Evolutionary conservation across 2,113 vertebrate species (phyloP).

Genomic region (Podarcis cretensis): DNA sequence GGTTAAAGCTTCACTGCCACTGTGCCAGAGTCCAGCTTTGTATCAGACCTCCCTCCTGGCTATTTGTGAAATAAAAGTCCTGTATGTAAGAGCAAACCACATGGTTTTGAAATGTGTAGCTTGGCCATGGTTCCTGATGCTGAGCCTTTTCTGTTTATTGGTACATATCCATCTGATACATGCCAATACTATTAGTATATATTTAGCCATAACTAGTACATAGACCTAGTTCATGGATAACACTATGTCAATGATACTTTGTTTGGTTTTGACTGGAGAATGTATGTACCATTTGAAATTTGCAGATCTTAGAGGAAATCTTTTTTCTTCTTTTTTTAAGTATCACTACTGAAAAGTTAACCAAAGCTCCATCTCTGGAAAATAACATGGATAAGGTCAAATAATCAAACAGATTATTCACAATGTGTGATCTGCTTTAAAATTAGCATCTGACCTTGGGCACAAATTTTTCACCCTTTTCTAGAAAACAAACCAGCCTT

Average conservation of each 20-base stretch:
- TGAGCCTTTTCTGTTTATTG: no score
- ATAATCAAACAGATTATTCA: conserved; percentile 1
- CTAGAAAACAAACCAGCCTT: not conserved
- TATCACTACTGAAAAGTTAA: conserved; percentile 15
- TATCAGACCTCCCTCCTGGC: no score
- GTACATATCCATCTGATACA: no score
- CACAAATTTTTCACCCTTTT: conserved; percentile 15
- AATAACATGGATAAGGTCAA: not conserved
- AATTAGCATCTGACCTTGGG: not conserved
- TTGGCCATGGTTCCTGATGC: no score
- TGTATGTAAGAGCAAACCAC: no score
- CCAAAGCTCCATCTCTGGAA: not conserved
- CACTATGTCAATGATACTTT: not conserved
- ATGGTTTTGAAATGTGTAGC: no score
- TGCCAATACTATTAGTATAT: no score
- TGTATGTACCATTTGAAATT: not conserved
- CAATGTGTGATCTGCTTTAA: not conserved
- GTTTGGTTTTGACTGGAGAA: not conserved
- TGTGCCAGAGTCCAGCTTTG: no score
- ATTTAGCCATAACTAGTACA: not conserved
- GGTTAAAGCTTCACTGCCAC: no score
- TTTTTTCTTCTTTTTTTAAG: no score
- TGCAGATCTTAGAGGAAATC: conserved; percentile 1
- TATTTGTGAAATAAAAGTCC: no score
- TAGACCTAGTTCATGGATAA: not conserved